Evolutionary conservation across 2,113 vertebrate genomes (phyloP).

Genomic region (Nibea albiflora): DNA sequence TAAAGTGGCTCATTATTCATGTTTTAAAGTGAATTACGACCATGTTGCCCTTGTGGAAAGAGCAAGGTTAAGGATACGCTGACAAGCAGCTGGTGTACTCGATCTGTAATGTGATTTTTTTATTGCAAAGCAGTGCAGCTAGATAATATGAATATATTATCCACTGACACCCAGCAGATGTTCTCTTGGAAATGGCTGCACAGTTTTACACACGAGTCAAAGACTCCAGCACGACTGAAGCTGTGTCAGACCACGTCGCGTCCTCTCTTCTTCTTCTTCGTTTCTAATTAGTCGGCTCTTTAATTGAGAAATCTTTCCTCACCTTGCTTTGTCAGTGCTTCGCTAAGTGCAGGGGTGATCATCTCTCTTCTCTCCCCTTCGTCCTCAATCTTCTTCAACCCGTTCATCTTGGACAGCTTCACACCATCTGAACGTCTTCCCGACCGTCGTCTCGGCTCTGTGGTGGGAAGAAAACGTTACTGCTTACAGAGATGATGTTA

Average conservation of each 20-base stretch:
- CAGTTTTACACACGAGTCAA: not conserved
- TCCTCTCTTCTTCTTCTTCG: not conserved
- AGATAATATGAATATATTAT: constrained; percentile 54
- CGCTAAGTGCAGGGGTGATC: constrained; percentile 92
- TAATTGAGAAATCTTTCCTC: constrained; percentile 3
- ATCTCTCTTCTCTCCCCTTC: constrained; percentile 87
- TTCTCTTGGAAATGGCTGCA: constrained; percentile 22
- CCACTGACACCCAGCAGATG: constrained; percentile 56
- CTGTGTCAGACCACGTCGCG: not conserved
- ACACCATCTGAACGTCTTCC: constrained; percentile 59
- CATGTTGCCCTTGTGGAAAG: constrained; percentile 32
- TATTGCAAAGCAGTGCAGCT: constrained; percentile 24
- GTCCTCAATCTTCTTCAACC: constrained; percentile 75
- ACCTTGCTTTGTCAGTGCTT: constrained; percentile 95
- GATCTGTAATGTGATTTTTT: constrained; percentile 22
- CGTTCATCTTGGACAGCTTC: constrained; percentile 62
- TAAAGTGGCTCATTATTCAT: constrained; percentile 12
- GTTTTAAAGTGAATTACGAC: constrained; percentile 26
- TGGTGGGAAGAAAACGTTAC: constrained; percentile 10
- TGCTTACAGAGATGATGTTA: not conserved
- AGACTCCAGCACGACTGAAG: not conserved
- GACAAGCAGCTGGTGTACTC: constrained; percentile 47
- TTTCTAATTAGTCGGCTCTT: not conserved
- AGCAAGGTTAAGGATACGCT: constrained; percentile 45
- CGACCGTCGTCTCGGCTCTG: constrained; percentile 81